Conservation (phyloP, 1,140 invertebrate genomes). For the Philopotamus ludificatus region DNA sequence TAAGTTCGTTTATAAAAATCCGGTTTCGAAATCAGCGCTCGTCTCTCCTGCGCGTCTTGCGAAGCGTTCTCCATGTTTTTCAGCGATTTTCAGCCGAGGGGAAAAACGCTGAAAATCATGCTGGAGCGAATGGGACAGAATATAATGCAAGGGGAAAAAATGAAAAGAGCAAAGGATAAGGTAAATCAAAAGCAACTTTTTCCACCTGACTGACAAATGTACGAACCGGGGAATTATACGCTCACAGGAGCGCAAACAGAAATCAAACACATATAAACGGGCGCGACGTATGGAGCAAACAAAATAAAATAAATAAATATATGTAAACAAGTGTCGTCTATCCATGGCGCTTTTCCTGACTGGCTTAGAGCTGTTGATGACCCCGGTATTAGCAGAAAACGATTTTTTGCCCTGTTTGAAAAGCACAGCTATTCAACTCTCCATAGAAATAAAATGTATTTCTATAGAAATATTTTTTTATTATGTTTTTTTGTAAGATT, state of each 20-base stretch:
- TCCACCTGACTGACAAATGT: constrained; percentile 37
- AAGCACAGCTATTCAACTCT: too few species aligned
- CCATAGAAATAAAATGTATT: too few species aligned
- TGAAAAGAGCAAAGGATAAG: constrained; percentile 35
- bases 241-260: constrained; percentile 35
- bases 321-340: constrained; percentile 28
- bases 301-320: constrained; percentile 25
- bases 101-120: constrained; percentile 29
- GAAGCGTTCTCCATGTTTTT: constrained; percentile 5
- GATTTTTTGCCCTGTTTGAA: too few species aligned
- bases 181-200: constrained; percentile 41
- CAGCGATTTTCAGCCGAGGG: neutral
- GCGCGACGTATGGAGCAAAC: constrained; percentile 20
- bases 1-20: constrained; percentile 12
- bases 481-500: too few species aligned
- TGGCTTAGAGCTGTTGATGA: too few species aligned
- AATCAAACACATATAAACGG: constrained; percentile 40
- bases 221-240: constrained; percentile 33
- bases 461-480: too few species aligned
- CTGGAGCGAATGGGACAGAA: constrained; percentile 11
- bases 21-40: constrained; percentile 8
- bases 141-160: constrained; percentile 20
- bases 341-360: too few species aligned
- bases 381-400: too few species aligned
- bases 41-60: neutral